Conservation (phyloP, 2,797 vertebrate species). For the Takifugu ocellatus region DNA sequence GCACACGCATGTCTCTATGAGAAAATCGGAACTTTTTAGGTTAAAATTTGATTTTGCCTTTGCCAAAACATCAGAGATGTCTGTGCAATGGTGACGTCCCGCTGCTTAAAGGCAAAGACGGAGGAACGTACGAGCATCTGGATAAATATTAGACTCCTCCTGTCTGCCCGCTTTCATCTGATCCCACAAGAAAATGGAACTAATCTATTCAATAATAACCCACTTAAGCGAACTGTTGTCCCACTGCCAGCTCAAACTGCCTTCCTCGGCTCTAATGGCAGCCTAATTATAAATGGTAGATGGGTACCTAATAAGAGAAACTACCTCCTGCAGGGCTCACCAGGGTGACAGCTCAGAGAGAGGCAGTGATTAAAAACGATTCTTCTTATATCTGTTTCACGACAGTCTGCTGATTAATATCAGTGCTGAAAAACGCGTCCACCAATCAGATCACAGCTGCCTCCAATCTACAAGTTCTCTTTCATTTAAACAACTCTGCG, state of each 20-base stretch:
- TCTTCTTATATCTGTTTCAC: slow-evolving; percentile 33
- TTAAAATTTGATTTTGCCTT: too few species aligned
- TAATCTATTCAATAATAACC: slow-evolving; percentile 57
- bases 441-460: slow-evolving; percentile 33
- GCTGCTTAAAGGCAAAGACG: background rate
- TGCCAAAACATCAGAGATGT: too few species aligned
- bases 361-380: slow-evolving; percentile 12
- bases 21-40: too few species aligned
- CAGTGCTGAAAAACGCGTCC: slow-evolving; percentile 34
- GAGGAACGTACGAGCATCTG: slow-evolving; percentile 1
- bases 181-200: slow-evolving; percentile 39
- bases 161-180: slow-evolving; percentile 31
- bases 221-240: slow-evolving; percentile 52
- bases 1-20: too few species aligned
- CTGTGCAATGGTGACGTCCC: too few species aligned
- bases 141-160: slow-evolving; percentile 4
- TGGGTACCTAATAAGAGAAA: slow-evolving; percentile 51
- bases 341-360: slow-evolving; percentile 7
- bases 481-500: slow-evolving; percentile 3
- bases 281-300: slow-evolving; percentile 59
- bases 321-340: slow-evolving; percentile 30
- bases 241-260: slow-evolving; percentile 39
- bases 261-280: slow-evolving; percentile 53
- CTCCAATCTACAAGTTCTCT: slow-evolving; percentile 35
- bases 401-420: slow-evolving; percentile 37